phyloP scores from a whole-genome alignment of 2,113 vertebrate species.

The Rana temporaria region DNA sequence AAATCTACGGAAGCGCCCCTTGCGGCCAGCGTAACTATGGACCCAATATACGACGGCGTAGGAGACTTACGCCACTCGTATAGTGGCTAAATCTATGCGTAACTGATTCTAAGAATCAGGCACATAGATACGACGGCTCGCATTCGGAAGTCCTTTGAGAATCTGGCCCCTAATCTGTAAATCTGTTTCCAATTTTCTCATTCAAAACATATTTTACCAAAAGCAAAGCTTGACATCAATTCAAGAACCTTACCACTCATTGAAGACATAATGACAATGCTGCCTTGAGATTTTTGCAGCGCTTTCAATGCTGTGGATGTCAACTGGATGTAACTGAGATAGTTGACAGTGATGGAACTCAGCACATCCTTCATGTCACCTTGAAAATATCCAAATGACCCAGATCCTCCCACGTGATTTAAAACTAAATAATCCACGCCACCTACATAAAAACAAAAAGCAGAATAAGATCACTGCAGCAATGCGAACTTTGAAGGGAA shows the following conservation, averaged over 20 bases:
- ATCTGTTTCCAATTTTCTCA: too few species aligned
- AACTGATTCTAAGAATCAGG: too few species aligned
- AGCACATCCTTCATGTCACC: slow-evolving; percentile 42
- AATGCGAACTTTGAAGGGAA: too few species aligned
- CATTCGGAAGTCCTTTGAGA: too few species aligned
- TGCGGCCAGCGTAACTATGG: too few species aligned
- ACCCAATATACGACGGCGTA: too few species aligned
- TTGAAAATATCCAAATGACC: slow-evolving; percentile 31
- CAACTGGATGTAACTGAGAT: slow-evolving; percentile 58
- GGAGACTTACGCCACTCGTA: too few species aligned
- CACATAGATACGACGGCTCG: too few species aligned
- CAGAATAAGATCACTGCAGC: background rate
- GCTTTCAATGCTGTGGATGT: slow-evolving; percentile 21
- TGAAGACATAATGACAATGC: slow-evolving; percentile 53
- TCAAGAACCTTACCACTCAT: slow-evolving; percentile 38
- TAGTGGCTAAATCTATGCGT: too few species aligned
- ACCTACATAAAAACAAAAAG: background rate
- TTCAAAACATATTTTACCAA: too few species aligned
- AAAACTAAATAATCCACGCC: slow-evolving; percentile 58
- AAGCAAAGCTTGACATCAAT: background rate
- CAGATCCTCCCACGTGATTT: slow-evolving; percentile 49
- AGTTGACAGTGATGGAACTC: slow-evolving; percentile 47
- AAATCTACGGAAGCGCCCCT: too few species aligned
- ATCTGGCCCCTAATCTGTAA: too few species aligned
- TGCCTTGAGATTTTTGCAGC: slow-evolving; percentile 52